Evolutionary conservation across 2,113 vertebrate species (phyloP), one percentile per base, ranked within the genome.

Genomic region (Microtus ochrogaster): DNA sequence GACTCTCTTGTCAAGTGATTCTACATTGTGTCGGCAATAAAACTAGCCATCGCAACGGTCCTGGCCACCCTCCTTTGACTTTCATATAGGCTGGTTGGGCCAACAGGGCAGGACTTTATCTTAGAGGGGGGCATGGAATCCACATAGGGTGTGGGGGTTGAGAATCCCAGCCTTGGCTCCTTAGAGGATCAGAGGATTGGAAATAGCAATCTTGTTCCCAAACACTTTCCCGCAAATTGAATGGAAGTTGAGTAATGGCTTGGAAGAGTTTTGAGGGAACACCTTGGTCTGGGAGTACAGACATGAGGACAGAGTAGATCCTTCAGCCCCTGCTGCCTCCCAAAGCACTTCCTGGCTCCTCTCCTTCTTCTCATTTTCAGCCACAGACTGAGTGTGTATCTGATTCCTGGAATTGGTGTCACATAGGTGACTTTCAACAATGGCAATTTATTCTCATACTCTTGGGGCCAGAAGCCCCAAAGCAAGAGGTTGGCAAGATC

Each of bases 121-220:
- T 61, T 83, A 3, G 22, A 44, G 39, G 14, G n/a, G 63, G 63
- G 3, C 24, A 1, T 4, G 1, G 68, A 66, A 30, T 39, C 61
- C 61, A 63, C 44, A 63, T 6, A 79, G 76, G 28, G 28, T 72
- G 55, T 14, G 30, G 4, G 47, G 44, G 21, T 79, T 73, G 61
- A 36, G 73, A 93, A 82, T 65, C 24, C 21, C 33, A 84, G 65
- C 55, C 14, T 77, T 22, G 28, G 89, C 19, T 26, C 89, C 11
- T 70, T 33, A 7, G 58, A 22, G 47, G 26, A 0, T 5, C 2
- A 26, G 26, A 21, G 39, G 28, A 5, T 39, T 5, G 0, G 58
- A 79, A 55, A 79, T 2, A 30, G 10, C 61, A 41, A 12, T 49
- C n/a, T 3, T 91, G 36, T 19, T 74, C 39, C 70, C 36, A 21